Base-by-base conservation (phyloP, 2,888 invertebrate species). In the Hedya salicella region DNA sequence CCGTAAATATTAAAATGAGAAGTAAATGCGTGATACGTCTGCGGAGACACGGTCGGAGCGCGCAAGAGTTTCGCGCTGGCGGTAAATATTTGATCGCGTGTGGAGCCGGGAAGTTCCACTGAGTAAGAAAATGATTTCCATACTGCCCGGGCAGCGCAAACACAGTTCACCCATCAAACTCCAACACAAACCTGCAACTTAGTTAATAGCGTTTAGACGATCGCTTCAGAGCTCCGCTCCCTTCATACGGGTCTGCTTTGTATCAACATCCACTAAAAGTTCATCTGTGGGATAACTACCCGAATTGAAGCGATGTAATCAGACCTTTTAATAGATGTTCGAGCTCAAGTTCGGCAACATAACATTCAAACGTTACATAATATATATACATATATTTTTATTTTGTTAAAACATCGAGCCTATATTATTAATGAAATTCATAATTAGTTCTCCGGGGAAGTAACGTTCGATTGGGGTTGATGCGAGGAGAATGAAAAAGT, bases 121-220 rank as follows among this genome's bases (percentile, higher is more conserved):
- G 76, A 85, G 85, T 86, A 89, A 88, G 89, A 90, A 63, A 91
- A 91, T 89, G 77, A 90, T 90, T 90, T 89, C 88, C 88, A 89
- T 87, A 85, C 80, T 78, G 78, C 77, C 83, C 85, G 84, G 83
- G 82, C 85, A 80, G 79, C 77, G 83, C 84, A 88, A 89, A 89
- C 89, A 87, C 76, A 77, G 80, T 81, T 85, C 87, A 84, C 85
- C 86, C 87, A 86, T 88, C 87, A 86, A 90, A 89, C 85, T 87
- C 83, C 81, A 87, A 88, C 84, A 87, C 83, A 85, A 87, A 86
- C 86, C 82, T 79, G 81, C 80, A 88, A 89, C 87, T 89, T 88
- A 82, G 86, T 86, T 89, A 89, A 90, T 89, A 88, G 88, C 85
- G 85, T 85, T 88, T 85, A 83, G 84, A 83, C 80, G 80, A 84